phyloP scores from a whole-genome alignment of 2,888 invertebrate species.

The Flabesymbios commensalis region DNA sequence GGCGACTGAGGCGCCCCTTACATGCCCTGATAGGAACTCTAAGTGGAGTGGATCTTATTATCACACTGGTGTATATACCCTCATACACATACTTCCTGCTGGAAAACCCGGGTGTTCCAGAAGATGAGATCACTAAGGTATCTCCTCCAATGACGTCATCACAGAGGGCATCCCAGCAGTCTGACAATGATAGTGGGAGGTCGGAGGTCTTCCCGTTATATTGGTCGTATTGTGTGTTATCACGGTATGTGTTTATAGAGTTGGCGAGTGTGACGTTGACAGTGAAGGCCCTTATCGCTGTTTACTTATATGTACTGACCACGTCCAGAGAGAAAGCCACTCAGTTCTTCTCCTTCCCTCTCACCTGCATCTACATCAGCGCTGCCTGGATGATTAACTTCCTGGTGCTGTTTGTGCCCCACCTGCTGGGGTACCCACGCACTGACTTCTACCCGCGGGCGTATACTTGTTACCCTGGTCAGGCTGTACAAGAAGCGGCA shows the following conservation, averaged over 20 bases:
- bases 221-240: background rate
- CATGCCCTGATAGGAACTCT: conserved; percentile 23
- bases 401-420: conserved; percentile 22
- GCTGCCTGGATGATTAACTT: conserved; percentile 22
- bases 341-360: conserved; percentile 12
- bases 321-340: conserved; percentile 10
- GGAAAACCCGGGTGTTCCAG: too few species aligned
- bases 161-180: background rate
- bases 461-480: too few species aligned
- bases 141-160: background rate
- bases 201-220: background rate
- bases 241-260: conserved; percentile 21
- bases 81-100: conserved; percentile 31
- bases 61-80: conserved; percentile 27
- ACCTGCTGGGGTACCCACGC: conserved; percentile 11
- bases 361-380: conserved; percentile 7
- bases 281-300: conserved; percentile 23
- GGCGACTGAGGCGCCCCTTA: conserved; percentile 16
- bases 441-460: conserved; percentile 29
- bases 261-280: conserved; percentile 24
- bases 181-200: background rate
- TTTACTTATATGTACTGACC: conserved; percentile 19
- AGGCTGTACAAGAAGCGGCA: too few species aligned
- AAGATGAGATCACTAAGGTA: too few species aligned
- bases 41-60: conserved; percentile 21